Base-by-base conservation (phyloP, 2,797 vertebrate species). In the Amblyraja radiata region DNA sequence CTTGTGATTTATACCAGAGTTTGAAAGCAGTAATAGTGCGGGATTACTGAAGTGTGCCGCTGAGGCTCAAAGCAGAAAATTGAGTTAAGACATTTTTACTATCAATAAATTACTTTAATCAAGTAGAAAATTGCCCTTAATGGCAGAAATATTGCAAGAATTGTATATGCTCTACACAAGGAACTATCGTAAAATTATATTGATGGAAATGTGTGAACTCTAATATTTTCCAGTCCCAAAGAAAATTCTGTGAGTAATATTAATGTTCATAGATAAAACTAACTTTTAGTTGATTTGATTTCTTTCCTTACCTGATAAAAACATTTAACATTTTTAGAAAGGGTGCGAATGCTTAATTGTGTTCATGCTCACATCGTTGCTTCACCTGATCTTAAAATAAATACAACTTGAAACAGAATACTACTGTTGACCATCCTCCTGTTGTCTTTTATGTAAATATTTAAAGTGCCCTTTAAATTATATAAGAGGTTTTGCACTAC, bases 321-420 rank as follows among this genome's bases (percentile, higher is more conserved):
- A 1, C 6, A 81, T 58, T 81, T 25, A 1, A 21, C 81, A 54
- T 54, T 81, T 54, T 16, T 9, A 25, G 54, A 2, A 7, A 81
- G 80, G 21, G 9, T 23, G 54, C 80, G 1, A 21, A 81, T 81
- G 36, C 79, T 81, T 36, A 81, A 81, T 39, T 18, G 23, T 7
- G 46, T 54, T 21, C 79, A 81, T 39, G 23, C 7, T 25, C 46
- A 58, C 4, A 46, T 54, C 39, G 46, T 25, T 54, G 16, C 21
- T 81, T 81, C 80, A 58, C 23, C 80, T 54, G 23, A 81, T 36
- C 39, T 81, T 81, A 58, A 81, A 81, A 81, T 23, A 81, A 81
- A 81, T 18, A 21, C 39, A 81, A 23, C 21, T 54, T 77, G 25
- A 77, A 77, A 77, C n/a, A n/a, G 28, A 32, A 7, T 28, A n/a